Evolutionary conservation across 2,888 invertebrate species (phyloP).

Genomic region (Drosophila quinaria): DNA sequence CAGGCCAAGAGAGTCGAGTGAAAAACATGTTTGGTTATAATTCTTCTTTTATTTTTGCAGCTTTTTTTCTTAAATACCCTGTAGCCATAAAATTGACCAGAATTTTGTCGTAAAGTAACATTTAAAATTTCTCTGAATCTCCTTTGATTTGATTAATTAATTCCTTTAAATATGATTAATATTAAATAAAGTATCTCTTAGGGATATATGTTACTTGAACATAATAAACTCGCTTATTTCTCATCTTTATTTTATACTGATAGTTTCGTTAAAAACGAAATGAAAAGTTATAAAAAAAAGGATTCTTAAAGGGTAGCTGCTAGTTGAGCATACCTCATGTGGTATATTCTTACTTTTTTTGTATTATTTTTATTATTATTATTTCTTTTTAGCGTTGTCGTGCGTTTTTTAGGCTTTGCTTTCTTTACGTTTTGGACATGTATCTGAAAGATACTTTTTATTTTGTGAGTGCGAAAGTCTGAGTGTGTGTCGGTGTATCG

Average conservation of each 20-base stretch:
- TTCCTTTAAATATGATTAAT: too few species aligned
- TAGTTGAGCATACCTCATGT: not conserved
- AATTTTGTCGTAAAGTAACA: not conserved
- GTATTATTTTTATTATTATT: slow-evolving; percentile 65
- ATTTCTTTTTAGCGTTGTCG: slow-evolving; percentile 49
- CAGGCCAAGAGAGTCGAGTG: slow-evolving; percentile 47
- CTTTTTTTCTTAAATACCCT: slow-evolving; percentile 34
- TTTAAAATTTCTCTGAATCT: too few species aligned
- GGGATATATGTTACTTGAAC: not conserved
- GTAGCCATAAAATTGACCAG: not conserved
- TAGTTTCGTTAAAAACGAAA: not conserved
- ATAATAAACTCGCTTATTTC: not conserved
- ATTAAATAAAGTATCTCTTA: too few species aligned
- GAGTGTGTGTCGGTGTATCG: slow-evolving; percentile 40
- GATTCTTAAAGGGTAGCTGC: not conserved
- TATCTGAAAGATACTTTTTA: slow-evolving; percentile 74
- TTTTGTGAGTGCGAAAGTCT: slow-evolving; percentile 25
- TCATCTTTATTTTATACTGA: not conserved
- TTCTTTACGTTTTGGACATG: slow-evolving; percentile 76
- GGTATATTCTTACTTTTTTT: slow-evolving; percentile 42
- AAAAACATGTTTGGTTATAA: slow-evolving; percentile 81
- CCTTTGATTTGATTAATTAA: too few species aligned
- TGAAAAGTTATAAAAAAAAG: not conserved
- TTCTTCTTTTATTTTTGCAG: slow-evolving; percentile 69
- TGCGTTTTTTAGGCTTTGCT: slow-evolving; percentile 65